phyloP scores from a whole-genome alignment of 1,140 invertebrate genomes.

The Leptinotarsa undecemlineata region DNA sequence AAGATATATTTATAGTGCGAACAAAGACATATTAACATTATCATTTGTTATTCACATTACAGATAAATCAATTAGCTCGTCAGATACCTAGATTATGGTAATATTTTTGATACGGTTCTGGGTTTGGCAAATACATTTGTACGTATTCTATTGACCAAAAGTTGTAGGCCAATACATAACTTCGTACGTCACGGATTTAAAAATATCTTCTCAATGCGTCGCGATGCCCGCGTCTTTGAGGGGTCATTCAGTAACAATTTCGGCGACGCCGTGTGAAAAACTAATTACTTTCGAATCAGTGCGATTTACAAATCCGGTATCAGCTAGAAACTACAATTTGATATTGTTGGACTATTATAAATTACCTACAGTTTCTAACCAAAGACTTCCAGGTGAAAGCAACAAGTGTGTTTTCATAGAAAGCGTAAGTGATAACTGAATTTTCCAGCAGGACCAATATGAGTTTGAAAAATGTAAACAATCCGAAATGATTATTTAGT shows the following conservation, averaged over 20 bases:
- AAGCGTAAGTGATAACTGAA: not conserved
- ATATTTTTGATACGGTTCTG: not conserved
- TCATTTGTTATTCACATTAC: too few species aligned
- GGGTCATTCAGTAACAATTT: constrained; percentile 26
- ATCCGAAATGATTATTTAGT: not conserved
- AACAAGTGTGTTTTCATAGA: constrained; percentile 17
- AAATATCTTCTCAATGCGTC: constrained; percentile 13
- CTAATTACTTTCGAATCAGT: not conserved
- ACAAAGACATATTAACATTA: too few species aligned
- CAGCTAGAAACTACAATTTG: not conserved
- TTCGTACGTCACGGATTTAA: constrained; percentile 18
- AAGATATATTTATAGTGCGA: too few species aligned
- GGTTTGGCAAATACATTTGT: constrained; percentile 12
- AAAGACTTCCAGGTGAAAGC: not conserved
- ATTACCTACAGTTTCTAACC: too few species aligned
- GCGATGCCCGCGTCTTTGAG: constrained; percentile 21
- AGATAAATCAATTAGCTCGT: too few species aligned
- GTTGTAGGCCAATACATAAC: constrained; percentile 12
- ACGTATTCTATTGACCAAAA: constrained; percentile 28
- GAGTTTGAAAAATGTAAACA: not conserved
- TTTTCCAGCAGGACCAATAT: too few species aligned
- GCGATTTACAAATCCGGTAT: not conserved
- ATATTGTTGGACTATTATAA: not conserved
- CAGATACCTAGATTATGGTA: too few species aligned
- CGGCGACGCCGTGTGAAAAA: constrained; percentile 16